Evolutionary conservation across 2,888 invertebrate genomes (phyloP), one percentile per base, ranked within the genome.

Genomic region (Drosophila kambysellisi): DNA sequence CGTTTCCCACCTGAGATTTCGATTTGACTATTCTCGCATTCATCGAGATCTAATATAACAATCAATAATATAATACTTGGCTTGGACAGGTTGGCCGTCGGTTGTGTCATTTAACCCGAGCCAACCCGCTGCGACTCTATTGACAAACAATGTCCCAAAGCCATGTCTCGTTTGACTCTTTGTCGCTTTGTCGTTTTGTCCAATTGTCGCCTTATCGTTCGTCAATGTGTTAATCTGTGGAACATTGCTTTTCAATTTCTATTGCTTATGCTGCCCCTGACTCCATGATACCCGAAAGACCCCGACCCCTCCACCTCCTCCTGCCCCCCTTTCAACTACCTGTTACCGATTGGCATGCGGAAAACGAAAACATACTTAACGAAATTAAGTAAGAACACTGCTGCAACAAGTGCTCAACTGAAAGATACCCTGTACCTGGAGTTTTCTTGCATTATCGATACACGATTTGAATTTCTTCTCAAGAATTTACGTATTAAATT

Each of bases 1-100:
- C 43, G 63, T 70, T 71, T 63, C 29, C 63, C 52, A 66, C 57
- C 59, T 67, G n/a, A 39, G 61, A 59, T 51, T 56, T 33, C 39
- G 46, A 53, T 70, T 74, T 59, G 46, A 59, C 58, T 57, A 65
- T 58, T 54, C 65, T 57, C 37, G 43, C 39, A 50, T 48, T 48
- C 59, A 57, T 32, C 20, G 20, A 50, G 30, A 41, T 51, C 25
- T 39, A 66, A 52, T 59, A 69, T 43, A 69, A 64, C 74, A 77
- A 78, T 78, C 77, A 78, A 78, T 77, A 77, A 48, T 50, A 30
- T 32, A 58, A 46, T 62, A 54, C 54, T 41, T 15, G 59, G 25
- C 66, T 68, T 46, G 53, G 71, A 86, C 87, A 85, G 76, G 84
- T 82, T 84, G 84, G 68, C 87, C 84, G 79, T 85, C 84, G 77